phyloP scores from a whole-genome alignment of 2,888 invertebrate genomes.

The Mechanitis mazaeus region DNA sequence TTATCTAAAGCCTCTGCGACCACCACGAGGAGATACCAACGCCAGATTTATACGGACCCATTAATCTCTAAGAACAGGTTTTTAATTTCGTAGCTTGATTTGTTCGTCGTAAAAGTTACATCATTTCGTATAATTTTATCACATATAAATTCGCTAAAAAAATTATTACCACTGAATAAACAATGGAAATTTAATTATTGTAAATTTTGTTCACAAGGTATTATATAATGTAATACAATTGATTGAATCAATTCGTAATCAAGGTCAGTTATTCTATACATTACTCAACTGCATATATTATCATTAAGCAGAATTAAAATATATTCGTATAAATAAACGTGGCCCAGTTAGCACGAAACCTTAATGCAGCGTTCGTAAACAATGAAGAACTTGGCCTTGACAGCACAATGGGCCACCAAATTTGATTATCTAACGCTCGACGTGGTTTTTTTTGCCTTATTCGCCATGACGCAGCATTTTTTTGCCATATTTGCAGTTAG shows the following conservation, averaged over 20 bases:
- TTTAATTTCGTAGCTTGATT: constrained; percentile 22
- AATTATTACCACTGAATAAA: constrained; percentile 21
- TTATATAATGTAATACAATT: constrained; percentile 41
- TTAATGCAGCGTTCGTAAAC: constrained; percentile 55
- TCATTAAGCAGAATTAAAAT: no score
- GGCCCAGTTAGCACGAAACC: constrained; percentile 1
- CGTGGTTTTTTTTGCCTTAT: constrained; percentile 63
- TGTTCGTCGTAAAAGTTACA: constrained; percentile 33
- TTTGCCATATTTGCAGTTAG: no score
- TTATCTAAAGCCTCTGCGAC: constrained; percentile 23
- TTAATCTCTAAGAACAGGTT: constrained; percentile 25
- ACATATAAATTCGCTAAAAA: constrained; percentile 35
- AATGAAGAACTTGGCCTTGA: constrained; percentile 67
- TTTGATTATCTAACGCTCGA: constrained; percentile 63
- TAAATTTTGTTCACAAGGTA: constrained; percentile 44
- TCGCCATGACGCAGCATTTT: constrained; percentile 37
- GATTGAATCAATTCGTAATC: constrained; percentile 36
- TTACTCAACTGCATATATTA: no score
- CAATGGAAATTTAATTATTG: constrained; percentile 25
- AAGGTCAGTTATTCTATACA: no score
- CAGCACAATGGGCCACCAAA: constrained; percentile 67
- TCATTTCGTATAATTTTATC: constrained; percentile 40
- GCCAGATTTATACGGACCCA: constrained; percentile 20
- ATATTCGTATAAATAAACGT: not conserved
- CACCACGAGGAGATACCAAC: constrained; percentile 15